Conservation (phyloP, 2,113 vertebrate genomes). For the Narcine bancroftii region DNA sequence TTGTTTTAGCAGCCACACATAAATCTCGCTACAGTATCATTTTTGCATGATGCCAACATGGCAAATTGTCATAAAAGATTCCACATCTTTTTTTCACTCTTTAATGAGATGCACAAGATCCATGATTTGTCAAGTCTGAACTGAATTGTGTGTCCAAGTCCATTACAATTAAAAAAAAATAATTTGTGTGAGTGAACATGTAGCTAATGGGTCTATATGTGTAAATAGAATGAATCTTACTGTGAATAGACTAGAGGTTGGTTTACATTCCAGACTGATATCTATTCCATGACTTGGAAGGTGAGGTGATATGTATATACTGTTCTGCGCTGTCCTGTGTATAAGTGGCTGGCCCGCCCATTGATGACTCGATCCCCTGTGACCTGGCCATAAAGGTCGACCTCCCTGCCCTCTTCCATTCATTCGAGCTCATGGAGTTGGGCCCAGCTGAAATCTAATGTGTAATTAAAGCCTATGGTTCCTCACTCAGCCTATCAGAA, state of each 20-base stretch:
- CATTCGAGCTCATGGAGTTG: too few species aligned
- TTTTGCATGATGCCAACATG: not conserved
- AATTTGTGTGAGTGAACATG: not conserved
- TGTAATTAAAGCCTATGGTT: too few species aligned
- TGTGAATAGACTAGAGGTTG: not conserved
- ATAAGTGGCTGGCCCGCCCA: too few species aligned
- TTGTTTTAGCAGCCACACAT: not conserved
- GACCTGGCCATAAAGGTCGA: too few species aligned
- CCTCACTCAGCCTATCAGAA: too few species aligned
- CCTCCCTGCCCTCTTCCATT: too few species aligned
- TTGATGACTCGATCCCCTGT: too few species aligned
- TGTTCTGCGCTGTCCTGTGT: too few species aligned
- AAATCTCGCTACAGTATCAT: not conserved
- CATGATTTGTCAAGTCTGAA: not conserved
- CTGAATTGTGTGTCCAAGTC: not conserved
- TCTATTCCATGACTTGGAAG: not conserved
- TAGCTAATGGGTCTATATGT: not conserved
- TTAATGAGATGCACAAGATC: not conserved
- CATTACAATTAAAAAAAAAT: not conserved
- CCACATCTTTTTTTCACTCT: not conserved
- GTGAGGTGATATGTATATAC: too few species aligned
- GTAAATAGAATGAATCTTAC: not conserved
- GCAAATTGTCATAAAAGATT: not conserved
- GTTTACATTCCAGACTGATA: not conserved
- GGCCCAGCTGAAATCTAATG: too few species aligned